Conservation (phyloP, 1,140 invertebrate genomes). For the Argopecten irradians region DNA sequence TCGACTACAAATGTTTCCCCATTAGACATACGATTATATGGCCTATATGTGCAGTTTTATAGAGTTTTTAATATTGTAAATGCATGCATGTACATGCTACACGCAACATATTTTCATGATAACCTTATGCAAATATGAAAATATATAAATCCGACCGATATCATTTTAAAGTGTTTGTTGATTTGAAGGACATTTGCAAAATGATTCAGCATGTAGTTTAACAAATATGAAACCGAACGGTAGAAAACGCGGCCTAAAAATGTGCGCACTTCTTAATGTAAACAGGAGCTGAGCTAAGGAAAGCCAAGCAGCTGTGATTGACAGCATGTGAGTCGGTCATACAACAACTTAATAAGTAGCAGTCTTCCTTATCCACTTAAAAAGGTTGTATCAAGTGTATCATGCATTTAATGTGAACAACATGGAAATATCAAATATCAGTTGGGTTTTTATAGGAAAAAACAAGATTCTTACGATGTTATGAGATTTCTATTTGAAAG, state of each 20-base stretch:
- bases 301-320: neutral
- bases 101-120: too few relatives aligned
- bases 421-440: constrained; percentile 15
- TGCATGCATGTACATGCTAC: too few relatives aligned
- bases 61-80: too few relatives aligned
- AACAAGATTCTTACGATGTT: neutral
- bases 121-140: too few relatives aligned
- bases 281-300: neutral
- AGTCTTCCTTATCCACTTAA: neutral
- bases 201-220: too few relatives aligned
- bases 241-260: neutral
- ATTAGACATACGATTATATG: too few relatives aligned
- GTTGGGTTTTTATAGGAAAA: neutral
- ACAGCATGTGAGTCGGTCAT: neutral
- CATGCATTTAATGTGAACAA: constrained; percentile 16
- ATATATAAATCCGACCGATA: too few relatives aligned
- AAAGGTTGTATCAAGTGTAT: neutral
- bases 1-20: too few relatives aligned
- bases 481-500: neutral
- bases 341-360: neutral
- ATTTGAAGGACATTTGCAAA: too few relatives aligned
- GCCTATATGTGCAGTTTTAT: too few relatives aligned
- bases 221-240: too few relatives aligned
- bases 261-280: neutral
- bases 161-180: too few relatives aligned